phyloP scores from a whole-genome alignment of 2,888 invertebrate genomes.

The Parnassius mnemosyne region DNA sequence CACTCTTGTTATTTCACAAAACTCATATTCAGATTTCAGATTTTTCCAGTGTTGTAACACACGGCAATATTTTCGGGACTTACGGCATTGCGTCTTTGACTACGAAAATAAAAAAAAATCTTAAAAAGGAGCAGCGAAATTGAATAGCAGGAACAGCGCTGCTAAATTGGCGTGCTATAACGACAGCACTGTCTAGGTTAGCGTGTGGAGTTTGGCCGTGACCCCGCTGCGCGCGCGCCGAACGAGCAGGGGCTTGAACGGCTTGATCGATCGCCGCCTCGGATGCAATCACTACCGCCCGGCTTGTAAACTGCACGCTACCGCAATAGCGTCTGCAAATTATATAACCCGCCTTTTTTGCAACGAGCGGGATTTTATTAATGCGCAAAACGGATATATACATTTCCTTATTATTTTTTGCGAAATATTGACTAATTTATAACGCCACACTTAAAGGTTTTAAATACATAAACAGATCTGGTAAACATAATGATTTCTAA shows the following conservation, averaged over 20 bases:
- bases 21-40: too few species aligned
- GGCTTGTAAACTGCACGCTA: conserved; percentile 29
- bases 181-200: conserved; percentile 15
- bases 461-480: too few species aligned
- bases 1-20: too few species aligned
- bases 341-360: conserved; percentile 26
- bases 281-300: conserved; percentile 33
- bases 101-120: too few species aligned
- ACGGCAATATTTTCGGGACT: too few species aligned
- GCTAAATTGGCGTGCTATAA: conserved; percentile 3
- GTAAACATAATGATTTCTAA: too few species aligned
- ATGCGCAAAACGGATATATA: too few species aligned
- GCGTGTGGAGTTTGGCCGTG: conserved; percentile 42
- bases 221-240: conserved; percentile 45
- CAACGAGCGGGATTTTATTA: neutral
- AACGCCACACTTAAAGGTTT: too few species aligned
- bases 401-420: too few species aligned
- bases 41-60: too few species aligned
- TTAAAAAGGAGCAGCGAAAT: conserved; percentile 1
- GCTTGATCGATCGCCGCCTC: conserved; percentile 40
- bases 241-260: conserved; percentile 28
- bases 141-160: conserved; percentile 4
- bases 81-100: too few species aligned
- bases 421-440: too few species aligned
- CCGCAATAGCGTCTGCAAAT: conserved; percentile 11